A percentile compares a stretch with the other conserved stretches of the same genome.
Evolutionary conservation across 2,888 invertebrate species (phyloP).

Genomic region (Metalampra italica): DNA sequence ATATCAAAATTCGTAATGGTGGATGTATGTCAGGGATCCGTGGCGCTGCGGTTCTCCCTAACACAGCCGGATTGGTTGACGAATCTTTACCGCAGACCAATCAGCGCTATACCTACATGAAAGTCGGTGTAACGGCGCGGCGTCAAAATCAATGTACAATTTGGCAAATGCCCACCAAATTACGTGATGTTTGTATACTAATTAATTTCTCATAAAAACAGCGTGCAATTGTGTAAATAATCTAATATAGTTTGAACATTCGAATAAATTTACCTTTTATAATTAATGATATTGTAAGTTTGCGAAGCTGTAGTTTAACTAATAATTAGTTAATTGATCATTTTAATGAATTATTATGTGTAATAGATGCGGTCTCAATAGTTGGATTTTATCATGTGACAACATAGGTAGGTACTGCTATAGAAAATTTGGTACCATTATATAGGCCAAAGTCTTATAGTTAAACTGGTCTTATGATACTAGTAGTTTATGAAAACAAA

Average conservation of each 20-base stretch:
- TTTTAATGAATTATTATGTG: slow-evolving; percentile 27
- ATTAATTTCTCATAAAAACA: slow-evolving; percentile 20
- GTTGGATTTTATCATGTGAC: neutral
- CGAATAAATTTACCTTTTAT: slow-evolving; percentile 27
- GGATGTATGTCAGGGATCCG: too few relatives aligned
- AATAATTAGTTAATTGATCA: slow-evolving; percentile 18
- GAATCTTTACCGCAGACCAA: too few relatives aligned
- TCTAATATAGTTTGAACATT: slow-evolving; percentile 22
- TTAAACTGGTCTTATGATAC: neutral
- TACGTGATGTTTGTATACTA: slow-evolving; percentile 55
- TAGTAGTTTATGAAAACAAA: neutral
- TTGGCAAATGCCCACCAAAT: slow-evolving; percentile 24
- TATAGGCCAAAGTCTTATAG: neutral
- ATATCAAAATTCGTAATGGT: too few relatives aligned
- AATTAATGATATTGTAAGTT: slow-evolving; percentile 9
- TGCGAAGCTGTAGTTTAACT: neutral
- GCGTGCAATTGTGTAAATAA: slow-evolving; percentile 57
- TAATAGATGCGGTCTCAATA: neutral
- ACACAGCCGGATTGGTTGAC: too few relatives aligned
- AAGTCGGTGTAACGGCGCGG: too few relatives aligned
- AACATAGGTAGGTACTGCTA: too few relatives aligned
- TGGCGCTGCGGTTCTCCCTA: too few relatives aligned
- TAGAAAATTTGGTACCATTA: neutral
- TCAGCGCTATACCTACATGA: too few relatives aligned
- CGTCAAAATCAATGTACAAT: neutral